Base-by-base conservation (phyloP, 2,888 invertebrate species). In the Lasioglossum leucozonium region DNA sequence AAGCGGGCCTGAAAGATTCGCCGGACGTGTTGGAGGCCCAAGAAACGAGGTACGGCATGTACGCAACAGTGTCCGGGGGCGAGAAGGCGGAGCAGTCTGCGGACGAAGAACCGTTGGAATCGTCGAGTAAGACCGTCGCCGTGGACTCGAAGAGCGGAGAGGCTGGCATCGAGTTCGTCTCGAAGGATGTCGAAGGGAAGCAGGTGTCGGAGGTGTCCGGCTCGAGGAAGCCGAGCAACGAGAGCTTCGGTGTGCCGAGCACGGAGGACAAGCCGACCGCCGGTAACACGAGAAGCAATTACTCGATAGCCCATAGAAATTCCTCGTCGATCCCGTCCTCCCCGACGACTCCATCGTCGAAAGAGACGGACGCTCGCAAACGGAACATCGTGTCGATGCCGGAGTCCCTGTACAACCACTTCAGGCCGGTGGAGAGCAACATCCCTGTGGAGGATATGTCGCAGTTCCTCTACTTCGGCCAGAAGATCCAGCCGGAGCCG, bases 401-500 rank as follows among this genome's bases (percentile, higher is more conserved):
- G 2, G 96, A 96, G 88, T 96, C 96, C 79, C 94, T 97, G 81
- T 96, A 96, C 90, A 96, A 96, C 89, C 96, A 97, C 89, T 97
- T 97, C 89, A 94, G 96, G 58, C 96, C 96, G 0, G 95, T 97
- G 58, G 97, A 97, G 92, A 95, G 96, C 42, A 96, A 97, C 90
- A 94, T 97, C 79, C 96, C 96, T 0, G 96, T 96, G 69, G 97
- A 96, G 93, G 97, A 97, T 91, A 96, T 97, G 95, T 96, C 96
- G 74, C 97, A 97, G 18, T 97, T 97, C 94, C 95, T 97, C 81
- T 97, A 96, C 92, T 97, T 97, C 92, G 97, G 97, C 0, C 96
- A 97, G 92, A 97, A 97, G 92, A 92, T 96, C 65, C 95, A 95
- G 1, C 95, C 95, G 0, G 93, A 95, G 1, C 11, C 18, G 3